Evolutionary conservation across 1,140 invertebrate genomes (phyloP).

Genomic region (Cyrtorhinus lividipennis): DNA sequence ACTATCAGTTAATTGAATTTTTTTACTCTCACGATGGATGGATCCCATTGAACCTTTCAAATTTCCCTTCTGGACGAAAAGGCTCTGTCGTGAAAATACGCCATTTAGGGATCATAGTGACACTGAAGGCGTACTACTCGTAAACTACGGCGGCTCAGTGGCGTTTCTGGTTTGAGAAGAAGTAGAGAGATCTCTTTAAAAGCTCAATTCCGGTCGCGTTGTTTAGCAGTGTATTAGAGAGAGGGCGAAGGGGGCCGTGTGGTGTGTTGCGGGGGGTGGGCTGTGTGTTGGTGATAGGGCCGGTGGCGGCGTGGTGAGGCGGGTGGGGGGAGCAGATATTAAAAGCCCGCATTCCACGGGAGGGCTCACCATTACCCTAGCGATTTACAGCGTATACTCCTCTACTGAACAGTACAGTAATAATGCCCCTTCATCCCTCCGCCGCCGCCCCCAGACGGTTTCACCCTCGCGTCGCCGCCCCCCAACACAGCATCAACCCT

Average conservation of each 20-base stretch:
- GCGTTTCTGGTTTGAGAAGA: no score
- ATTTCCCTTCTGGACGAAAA: no score
- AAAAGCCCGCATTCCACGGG: slow-evolving; percentile 7
- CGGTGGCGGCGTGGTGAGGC: not conserved
- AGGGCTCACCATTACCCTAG: not conserved
- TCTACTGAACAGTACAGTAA: not conserved
- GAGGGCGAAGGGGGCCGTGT: not conserved
- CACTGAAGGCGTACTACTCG: no score
- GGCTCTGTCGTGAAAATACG: no score
- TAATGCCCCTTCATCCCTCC: not conserved
- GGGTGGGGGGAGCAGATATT: not conserved
- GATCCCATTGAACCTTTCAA: no score
- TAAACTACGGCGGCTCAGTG: no score
- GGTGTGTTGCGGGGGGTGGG: not conserved
- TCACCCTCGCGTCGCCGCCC: not conserved
- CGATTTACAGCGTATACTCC: slow-evolving; percentile 8
- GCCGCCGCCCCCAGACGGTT: not conserved
- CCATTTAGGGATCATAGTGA: no score
- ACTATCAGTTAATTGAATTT: no score
- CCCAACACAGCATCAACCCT: not conserved
- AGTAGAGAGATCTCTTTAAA: not conserved
- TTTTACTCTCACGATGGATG: no score
- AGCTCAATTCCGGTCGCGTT: slow-evolving; percentile 2
- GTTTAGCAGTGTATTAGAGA: slow-evolving; percentile 5
- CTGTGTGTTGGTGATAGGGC: no score